Evolutionary conservation across 2,888 invertebrate species (phyloP), one percentile per base, ranked within the genome.

Genomic region (Stenodera caucasica): DNA sequence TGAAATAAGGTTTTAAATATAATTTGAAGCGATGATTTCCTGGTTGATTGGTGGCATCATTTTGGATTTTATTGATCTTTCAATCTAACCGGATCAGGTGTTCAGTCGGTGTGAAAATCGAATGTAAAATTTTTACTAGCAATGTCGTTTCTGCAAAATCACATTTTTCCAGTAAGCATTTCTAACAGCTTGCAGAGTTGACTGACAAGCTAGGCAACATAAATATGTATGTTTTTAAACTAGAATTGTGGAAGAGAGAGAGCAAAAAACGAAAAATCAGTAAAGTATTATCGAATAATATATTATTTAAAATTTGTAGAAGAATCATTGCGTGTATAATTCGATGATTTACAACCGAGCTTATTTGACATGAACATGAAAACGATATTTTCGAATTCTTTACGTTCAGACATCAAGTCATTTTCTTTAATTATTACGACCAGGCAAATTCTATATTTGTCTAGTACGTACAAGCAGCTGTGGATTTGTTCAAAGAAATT

Each of bases 401-500:
- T 12, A 8, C 15, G 5, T 2, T 15, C 9, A n/a, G 2, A 18
- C 14, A 18, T 30, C 18, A 32, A 35, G 21, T 21, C 52, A 49
- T 50, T 40, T 45, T 32, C 45, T 61, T 45, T 57, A 57, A 57
- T 60, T 57, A 60, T 57, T 54, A 40, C 54, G 49, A 57, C 57
- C 5, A 51, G 32, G 40, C 45, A 11, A 21, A 1, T 8, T 37
- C 61, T 57, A 57, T 61, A 57, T 61, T 61, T 61, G 61, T 57
- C 7, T 6, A 37, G 37, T 11, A 6, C 6, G 6, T 45, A 45
- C 37, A 15, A 15, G 54, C 61, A 61, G 61, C 61, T 61, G 61
- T 45, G 51, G 54, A 21, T 45, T 53, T 51, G 51, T 54, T 61
- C 61, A 61, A 14, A 51, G 57, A 54, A 61, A 61, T 57, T 57